These are phyloP conservation scores for Pteronura brasiliensis DNA, from an alignment of 2,113 vertebrate genomes.

Conservation along the genomic window DNA sequence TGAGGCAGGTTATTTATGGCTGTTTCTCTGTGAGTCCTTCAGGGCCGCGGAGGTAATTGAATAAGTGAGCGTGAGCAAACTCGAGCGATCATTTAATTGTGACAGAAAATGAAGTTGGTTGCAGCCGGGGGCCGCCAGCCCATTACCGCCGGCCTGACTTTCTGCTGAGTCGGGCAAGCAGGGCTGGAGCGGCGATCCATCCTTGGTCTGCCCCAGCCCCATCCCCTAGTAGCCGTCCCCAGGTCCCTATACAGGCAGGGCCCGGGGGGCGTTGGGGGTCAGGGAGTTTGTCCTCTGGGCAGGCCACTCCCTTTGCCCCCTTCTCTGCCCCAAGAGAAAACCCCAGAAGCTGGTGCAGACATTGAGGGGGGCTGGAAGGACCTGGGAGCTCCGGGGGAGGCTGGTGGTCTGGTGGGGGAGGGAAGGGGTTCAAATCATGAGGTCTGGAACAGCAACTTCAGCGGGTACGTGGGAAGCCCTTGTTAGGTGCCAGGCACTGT, in stretches of 20 bases:
- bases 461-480: rapidly evolving
- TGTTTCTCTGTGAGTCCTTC: constrained; percentile 47
- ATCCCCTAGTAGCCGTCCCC: neutral
- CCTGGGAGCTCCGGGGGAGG: rapidly evolving
- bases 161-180: constrained; percentile 47
- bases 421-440: neutral
- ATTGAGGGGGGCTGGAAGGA: neutral
- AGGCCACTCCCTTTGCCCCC: neutral
- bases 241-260: rapidly evolving
- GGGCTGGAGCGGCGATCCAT: neutral
- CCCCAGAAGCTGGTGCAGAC: neutral
- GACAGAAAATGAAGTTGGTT: constrained; percentile 71
- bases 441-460: rapidly evolving
- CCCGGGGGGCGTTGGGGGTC: neutral
- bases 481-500: neutral
- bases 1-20: constrained; percentile 24
- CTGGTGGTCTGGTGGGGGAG: neutral
- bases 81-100: constrained; percentile 68
- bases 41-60: constrained; percentile 66
- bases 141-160: neutral
- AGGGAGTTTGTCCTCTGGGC: neutral
- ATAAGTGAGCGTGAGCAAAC: constrained; percentile 59
- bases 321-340: neutral
- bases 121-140: constrained; percentile 62
- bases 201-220: neutral